Base-by-base conservation (phyloP, 2,888 invertebrate genomes). In the Entomobrya multifasciata region DNA sequence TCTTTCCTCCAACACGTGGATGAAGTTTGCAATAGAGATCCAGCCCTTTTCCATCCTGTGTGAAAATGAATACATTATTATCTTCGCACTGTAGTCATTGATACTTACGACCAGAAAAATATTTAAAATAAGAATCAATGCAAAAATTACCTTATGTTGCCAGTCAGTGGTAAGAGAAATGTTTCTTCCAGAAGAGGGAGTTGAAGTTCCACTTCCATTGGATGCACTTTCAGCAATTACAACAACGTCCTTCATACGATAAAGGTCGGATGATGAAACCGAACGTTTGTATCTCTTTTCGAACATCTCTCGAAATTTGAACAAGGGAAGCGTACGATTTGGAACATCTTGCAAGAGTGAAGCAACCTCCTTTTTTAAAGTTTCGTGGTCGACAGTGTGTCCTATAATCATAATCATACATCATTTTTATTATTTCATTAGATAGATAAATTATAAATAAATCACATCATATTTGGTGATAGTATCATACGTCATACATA, bases 281-380 rank as follows among this genome's bases (percentile, higher is more conserved):
- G 96, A 95, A 88, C 95, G 95, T 92, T 96, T 95, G 92, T 95
- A 96, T 10, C 97, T 95, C 90, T 95, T 95, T 90, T 97, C 96
- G 92, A 96, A 96, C 87, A 97, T 94, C 92, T 97, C 96, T 72
- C 97, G 94, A 89, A 98, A 95, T 91, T 96, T 95, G 91, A 97
- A 95, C 0, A 97, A 93, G 0, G 97, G 97, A 90, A 97, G 93
- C 80, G 94, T 94, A 92, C 95, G 94, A 1, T 95, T 95, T 27
- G 96, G 95, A 55, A 96, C 96, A 92, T 97, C 96, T 88, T 94
- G 94, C 20, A 97, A 93, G 52, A 97, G 93, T 85, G 95, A 94
- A 0, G 96, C 94, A 1, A 96, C 95, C 91, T 96, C 90, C 44
- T 87, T 89, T 78, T 89, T 90, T 36, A 90, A 60, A 13, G 89